phyloP scores from a whole-genome alignment of 2,888 invertebrate species.

The Drosophila kambysellisi region DNA sequence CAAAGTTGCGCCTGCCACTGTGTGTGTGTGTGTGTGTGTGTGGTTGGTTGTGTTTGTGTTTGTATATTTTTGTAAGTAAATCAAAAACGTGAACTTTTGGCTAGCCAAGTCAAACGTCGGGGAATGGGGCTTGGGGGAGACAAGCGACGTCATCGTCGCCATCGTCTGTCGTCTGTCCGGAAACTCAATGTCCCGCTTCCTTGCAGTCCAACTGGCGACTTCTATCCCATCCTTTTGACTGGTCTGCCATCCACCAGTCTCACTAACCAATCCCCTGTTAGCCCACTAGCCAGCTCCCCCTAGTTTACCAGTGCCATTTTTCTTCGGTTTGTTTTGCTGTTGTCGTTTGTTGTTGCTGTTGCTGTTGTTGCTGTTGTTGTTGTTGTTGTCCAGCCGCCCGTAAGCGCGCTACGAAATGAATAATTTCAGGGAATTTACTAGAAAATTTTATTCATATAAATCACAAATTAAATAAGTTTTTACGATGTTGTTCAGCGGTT shows the following conservation, averaged over 20 bases:
- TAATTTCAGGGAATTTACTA: conserved; percentile 79
- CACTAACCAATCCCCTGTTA: not conserved
- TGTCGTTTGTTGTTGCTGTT: conserved; percentile 27
- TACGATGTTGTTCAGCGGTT: conserved; percentile 79
- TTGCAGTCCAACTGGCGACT: conserved; percentile 30
- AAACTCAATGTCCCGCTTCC: conserved; percentile 4
- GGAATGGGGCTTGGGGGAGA: not conserved
- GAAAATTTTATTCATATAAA: conserved; percentile 79
- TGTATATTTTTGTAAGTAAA: conserved; percentile 55
- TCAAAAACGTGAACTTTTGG: conserved; percentile 74
- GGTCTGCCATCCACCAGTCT: conserved; percentile 9
- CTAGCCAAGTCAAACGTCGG: conserved; percentile 56
- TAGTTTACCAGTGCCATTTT: conserved; percentile 55
- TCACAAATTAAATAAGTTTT: conserved; percentile 79
- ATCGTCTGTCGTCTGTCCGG: conserved; percentile 48
- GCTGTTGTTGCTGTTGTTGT: conserved; percentile 14
- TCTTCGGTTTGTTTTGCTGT: conserved; percentile 54
- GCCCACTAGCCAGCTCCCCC: not conserved
- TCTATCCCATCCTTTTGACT: conserved; percentile 60
- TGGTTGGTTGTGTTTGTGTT: conserved; percentile 24
- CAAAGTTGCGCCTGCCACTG: conserved; percentile 55
- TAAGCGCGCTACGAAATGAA: conserved; percentile 73
- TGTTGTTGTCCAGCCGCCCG: conserved; percentile 43
- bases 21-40: conserved; percentile 7
- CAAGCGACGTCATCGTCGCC: conserved; percentile 59